phyloP scores from a whole-genome alignment of 2,888 invertebrate species.

The Pecten maximus region DNA sequence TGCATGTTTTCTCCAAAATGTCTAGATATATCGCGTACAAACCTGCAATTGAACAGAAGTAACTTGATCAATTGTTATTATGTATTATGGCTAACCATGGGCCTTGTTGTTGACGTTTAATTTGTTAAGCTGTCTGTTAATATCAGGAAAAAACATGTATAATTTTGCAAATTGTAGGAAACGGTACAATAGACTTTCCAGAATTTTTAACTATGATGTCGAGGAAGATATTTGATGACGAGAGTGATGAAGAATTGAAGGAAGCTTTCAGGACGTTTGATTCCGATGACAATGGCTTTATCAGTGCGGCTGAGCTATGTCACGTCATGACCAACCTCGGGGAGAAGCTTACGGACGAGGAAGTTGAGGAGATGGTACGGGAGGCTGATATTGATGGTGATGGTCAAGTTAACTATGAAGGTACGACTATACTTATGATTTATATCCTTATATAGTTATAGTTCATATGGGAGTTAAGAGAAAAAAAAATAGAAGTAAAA shows the following conservation, averaged over 20 bases:
- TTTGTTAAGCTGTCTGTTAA: too few species aligned
- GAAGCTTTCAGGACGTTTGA: background rate
- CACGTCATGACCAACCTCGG: background rate
- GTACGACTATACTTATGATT: background rate
- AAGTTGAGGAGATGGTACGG: background rate
- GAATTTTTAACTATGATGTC: slow-evolving; percentile 27
- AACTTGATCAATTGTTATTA: too few species aligned
- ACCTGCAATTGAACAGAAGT: too few species aligned
- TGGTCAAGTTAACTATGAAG: background rate
- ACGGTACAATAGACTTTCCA: background rate
- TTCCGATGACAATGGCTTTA: background rate
- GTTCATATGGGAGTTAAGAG: too few species aligned
- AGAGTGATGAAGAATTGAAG: background rate
- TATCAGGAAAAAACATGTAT: too few species aligned
- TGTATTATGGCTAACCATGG: too few species aligned
- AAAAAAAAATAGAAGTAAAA: too few species aligned
- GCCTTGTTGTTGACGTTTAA: too few species aligned
- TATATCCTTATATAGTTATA: too few species aligned
- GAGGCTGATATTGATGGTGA: background rate
- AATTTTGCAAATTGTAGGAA: background rate
- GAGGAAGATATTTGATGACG: background rate
- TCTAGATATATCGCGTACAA: too few species aligned
- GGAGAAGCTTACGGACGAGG: background rate
- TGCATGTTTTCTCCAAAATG: too few species aligned
- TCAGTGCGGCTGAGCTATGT: background rate